Conservation (phyloP, 2,888 invertebrate species). For the Drosophila emarginata region DNA sequence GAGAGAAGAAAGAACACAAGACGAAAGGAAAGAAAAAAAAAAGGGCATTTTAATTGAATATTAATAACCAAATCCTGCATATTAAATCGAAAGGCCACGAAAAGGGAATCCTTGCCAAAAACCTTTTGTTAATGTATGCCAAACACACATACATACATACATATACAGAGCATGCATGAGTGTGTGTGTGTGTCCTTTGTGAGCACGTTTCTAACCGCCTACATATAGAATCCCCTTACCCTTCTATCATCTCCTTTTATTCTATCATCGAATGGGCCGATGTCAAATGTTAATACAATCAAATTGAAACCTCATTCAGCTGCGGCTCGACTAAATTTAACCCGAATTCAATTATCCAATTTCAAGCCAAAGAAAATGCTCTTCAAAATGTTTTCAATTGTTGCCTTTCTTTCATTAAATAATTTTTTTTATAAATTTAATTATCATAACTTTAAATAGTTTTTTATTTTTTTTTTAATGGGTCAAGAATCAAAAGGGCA, state of each 20-base stretch:
- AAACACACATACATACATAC: not conserved
- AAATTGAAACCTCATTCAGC: constrained; percentile 50
- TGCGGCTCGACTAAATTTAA: constrained; percentile 15
- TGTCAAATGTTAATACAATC: constrained; percentile 65
- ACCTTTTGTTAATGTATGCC: constrained; percentile 53
- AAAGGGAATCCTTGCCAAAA: constrained; percentile 23
- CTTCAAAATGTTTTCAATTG: not conserved
- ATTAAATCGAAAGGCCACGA: constrained; percentile 46
- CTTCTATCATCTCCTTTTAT: constrained; percentile 4
- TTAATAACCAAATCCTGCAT: constrained; percentile 75
- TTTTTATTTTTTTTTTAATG: not conserved
- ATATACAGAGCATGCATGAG: not conserved
- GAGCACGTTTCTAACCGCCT: constrained; percentile 26
- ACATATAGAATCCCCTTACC: too few relatives aligned
- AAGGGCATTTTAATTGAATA: constrained; percentile 69
- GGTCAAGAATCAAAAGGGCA: constrained; percentile 23
- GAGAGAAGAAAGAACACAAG: constrained; percentile 9
- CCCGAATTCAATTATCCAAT: constrained; percentile 14
- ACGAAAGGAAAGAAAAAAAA: not conserved
- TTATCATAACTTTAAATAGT: constrained; percentile 18
- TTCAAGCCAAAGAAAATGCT: not conserved
- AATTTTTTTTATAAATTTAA: constrained; percentile 28
- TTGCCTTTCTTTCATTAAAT: constrained; percentile 3
- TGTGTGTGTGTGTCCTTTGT: constrained; percentile 25
- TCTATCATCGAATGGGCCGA: constrained; percentile 12